These are phyloP conservation scores for Aspidiotus destructor DNA, from an alignment of 2,888 invertebrate species.

Conservation along the genomic window DNA sequence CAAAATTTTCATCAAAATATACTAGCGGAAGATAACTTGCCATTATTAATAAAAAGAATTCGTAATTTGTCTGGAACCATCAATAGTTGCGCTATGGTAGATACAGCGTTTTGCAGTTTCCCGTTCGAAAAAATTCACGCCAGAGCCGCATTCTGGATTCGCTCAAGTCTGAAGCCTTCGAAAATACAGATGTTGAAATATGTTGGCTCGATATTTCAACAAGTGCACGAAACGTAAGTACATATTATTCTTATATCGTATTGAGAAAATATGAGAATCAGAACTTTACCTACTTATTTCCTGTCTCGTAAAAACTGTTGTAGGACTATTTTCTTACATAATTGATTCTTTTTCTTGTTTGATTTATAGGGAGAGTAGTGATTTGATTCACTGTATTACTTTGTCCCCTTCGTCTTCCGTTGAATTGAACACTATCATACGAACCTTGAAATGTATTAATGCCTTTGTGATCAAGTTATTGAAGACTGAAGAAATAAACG, in stretches of 20 bases:
- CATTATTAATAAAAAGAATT: constrained; percentile 9
- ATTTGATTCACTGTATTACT: constrained; percentile 8
- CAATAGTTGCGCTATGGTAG: neutral
- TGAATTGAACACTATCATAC: constrained; percentile 14
- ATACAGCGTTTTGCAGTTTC: neutral
- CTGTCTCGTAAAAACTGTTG: too few relatives aligned
- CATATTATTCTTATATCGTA: too few relatives aligned
- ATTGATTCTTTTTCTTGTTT: neutral
- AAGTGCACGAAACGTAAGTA: too few relatives aligned
- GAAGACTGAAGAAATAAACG: neutral
- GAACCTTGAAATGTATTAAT: constrained; percentile 18
- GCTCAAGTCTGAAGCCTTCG: too few relatives aligned
- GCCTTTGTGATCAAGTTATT: constrained; percentile 1
- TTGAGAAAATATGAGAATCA: too few relatives aligned
- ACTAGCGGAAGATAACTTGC: constrained; percentile 11
- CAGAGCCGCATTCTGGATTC: constrained; percentile 11
- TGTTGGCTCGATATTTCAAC: too few relatives aligned
- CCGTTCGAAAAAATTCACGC: constrained; percentile 20
- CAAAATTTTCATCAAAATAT: constrained; percentile 1
- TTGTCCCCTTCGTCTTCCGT: constrained; percentile 8
- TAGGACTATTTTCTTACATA: too few relatives aligned
- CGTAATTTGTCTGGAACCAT: neutral
- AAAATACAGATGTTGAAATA: too few relatives aligned
- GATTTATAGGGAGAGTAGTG: constrained; percentile 6
- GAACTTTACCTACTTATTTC: too few relatives aligned